Evolutionary conservation across 1,140 invertebrate species (phyloP), one percentile per base, ranked within the genome.

Genomic region (Conus betulinus): DNA sequence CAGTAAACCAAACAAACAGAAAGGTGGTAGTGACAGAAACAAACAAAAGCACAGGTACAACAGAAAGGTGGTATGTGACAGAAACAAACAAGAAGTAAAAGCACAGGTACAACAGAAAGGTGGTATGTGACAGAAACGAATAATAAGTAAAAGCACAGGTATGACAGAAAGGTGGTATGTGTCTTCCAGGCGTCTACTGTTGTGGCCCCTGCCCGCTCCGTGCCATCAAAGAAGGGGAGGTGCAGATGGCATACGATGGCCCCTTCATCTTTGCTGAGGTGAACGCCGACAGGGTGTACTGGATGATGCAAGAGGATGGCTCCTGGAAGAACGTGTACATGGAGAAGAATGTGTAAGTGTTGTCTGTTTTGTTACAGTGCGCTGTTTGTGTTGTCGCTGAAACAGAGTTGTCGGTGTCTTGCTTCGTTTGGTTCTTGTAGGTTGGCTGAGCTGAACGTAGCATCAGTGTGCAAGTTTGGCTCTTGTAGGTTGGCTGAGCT

Each of bases 251-350:
- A 60, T 98, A 97, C 92, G 97, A 98, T 92, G 97, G 96, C 4
- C 96, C 97, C 3, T 98, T 97, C 94, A 96, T 98, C 51, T 97
- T 97, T 94, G 96, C 97, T 71, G 97, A 97, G 95, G 96, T 98
- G 1, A 98, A 98, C 93, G 97, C 97, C 10, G 97, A 98, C 91
- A 95, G 96, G 97, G 25, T 97, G 96, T 91, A 94, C 85, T 96
- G 94, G 94, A 76, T 82, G 5, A 27, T 85, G 53, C 88, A 93
- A 85, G 52, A 94, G 87, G 92, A 89, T 20, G 89, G 74, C 88
- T 63, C 90, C 89, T 25, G 89, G 11, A 85, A 91, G 76, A 91
- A 88, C 57, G 90, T 94, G 84, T 88, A 94, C 1, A 90, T 92
- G 25, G 93, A 91, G 71, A 15, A 23, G 25, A 76, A 51, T 71